Conservation (phyloP, 2,888 invertebrate genomes). For the Oxytorus armatus region DNA sequence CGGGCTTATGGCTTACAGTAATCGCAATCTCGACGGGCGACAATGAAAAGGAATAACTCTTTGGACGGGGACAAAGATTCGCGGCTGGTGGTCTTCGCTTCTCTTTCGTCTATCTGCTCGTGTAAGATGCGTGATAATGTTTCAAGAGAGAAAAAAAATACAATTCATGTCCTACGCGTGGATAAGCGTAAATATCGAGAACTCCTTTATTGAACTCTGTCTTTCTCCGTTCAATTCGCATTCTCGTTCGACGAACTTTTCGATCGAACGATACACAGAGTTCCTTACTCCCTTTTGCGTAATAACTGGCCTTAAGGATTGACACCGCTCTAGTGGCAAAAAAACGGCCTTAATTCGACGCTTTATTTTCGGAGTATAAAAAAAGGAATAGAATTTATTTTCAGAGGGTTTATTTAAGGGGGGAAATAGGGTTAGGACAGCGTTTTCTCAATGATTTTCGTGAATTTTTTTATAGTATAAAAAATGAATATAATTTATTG, state of each 20-base stretch:
- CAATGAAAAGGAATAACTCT: conserved; percentile 31
- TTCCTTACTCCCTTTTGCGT: neutral
- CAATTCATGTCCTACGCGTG: conserved; percentile 22
- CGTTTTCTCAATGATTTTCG: too few relatives aligned
- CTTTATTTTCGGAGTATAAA: too few relatives aligned
- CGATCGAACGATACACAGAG: neutral
- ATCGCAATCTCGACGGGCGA: conserved; percentile 47
- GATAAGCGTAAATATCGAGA: conserved; percentile 41
- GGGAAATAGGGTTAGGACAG: too few relatives aligned
- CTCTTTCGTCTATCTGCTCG: conserved; percentile 18
- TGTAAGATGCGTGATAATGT: conserved; percentile 45
- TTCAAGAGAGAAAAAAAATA: conserved; percentile 51
- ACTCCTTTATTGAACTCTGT: conserved; percentile 28
- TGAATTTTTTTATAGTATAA: too few relatives aligned
- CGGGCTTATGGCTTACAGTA: conserved; percentile 16
- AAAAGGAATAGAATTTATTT: too few relatives aligned
- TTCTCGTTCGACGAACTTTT: conserved; percentile 12
- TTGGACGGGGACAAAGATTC: conserved; percentile 33
- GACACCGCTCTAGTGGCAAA: too few relatives aligned
- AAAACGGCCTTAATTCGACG: too few relatives aligned
- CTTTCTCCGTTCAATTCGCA: conserved; percentile 7
- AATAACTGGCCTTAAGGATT: too few relatives aligned
- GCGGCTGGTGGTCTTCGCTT: conserved; percentile 46
- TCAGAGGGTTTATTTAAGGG: too few relatives aligned
- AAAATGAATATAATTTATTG: too few relatives aligned